A percentile compares a stretch with the other conserved stretches of the same genome.
Evolutionary conservation across 2,113 vertebrate species (phyloP).

Genomic region (Galbula dea): DNA sequence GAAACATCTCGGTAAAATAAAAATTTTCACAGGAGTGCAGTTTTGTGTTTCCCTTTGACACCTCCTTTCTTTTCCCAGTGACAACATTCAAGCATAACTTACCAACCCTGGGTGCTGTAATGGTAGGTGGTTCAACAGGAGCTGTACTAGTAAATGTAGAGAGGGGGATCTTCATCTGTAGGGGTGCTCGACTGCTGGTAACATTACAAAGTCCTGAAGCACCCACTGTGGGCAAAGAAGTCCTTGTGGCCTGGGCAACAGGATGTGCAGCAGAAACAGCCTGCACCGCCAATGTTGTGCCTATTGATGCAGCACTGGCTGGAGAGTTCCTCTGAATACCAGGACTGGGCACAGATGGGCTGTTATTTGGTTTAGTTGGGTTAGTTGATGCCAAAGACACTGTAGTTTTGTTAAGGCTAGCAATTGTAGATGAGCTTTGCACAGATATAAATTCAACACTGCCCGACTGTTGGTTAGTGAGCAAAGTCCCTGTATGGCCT

Average conservation of each 20-base stretch:
- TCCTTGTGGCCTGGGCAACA: conserved; percentile 76
- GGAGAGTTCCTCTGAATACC: conserved; percentile 75
- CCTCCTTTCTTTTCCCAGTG: neutral
- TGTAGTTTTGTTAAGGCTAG: conserved; percentile 75
- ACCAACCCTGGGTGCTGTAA: conserved; percentile 68
- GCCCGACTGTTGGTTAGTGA: conserved; percentile 78
- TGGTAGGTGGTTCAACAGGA: conserved; percentile 56
- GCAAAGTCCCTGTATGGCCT: conserved; percentile 77
- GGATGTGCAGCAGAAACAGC: conserved; percentile 73
- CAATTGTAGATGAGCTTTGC: conserved; percentile 75
- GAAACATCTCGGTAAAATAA: neutral
- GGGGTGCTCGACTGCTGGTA: conserved; percentile 54
- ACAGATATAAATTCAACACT: conserved; percentile 81
- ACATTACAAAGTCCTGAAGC: conserved; percentile 74
- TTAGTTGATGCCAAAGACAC: conserved; percentile 74
- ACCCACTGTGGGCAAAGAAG: conserved; percentile 74
- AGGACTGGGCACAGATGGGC: conserved; percentile 68
- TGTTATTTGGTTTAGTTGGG: conserved; percentile 74
- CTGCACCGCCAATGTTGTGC: conserved; percentile 75
- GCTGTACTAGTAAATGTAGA: conserved; percentile 69
- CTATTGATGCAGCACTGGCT: conserved; percentile 63
- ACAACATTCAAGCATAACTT: conserved; percentile 51
- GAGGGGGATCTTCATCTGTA: conserved; percentile 78
- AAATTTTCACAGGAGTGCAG: neutral
- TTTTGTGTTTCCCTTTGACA: neutral